Base-by-base conservation (phyloP, 2,888 invertebrate species). In the Coleophora flavipennella region DNA sequence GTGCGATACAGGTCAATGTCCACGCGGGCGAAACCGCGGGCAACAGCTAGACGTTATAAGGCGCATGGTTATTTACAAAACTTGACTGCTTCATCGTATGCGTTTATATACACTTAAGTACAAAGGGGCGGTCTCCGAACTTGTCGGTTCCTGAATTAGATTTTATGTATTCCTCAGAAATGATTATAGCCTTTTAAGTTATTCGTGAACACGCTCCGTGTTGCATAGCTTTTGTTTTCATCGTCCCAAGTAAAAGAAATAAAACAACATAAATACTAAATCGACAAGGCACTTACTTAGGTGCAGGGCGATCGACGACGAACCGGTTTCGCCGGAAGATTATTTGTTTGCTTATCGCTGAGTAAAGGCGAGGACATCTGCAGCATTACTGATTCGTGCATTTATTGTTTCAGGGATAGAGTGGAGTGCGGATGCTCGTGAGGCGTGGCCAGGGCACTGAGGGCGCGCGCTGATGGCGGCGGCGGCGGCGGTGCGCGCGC, bases 291-390 rank as follows among this genome's bases (percentile, higher is more conserved):
- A 20, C 20, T 20, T 20, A 20, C 20, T 20, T 20, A 71, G 69
- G 64, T 66, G 67, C 70, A 73, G 71, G 72, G 67, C 52, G 71
- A 68, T 65, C 65, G 66, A 66, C 59, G 62, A 49, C 50, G 59
- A 77, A 80, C 80, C 78, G 78, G 80, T 80, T 79, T 62, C 50
- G 54, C 61, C 49, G 63, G 59, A 62, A 61, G 62, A 73, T 67
- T 69, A 71, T 75, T 73, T 72, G 71, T 74, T 72, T 67, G 66
- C 57, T 64, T 62, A 67, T 71, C 63, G 59, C 59, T 48, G 51
- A 62, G 63, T 59, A 59, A 58, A 61, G 58, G 64, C 67, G 57
- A 64, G 53, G 52, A 55, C 53, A 59, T 55, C 40, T 48, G 53
- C 55, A 11, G 49, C 50, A 46, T 55, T 53, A 62, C 57, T 71